These are phyloP conservation scores for Troides helena DNA, from an alignment of 2,888 invertebrate species.

Conservation along the genomic window DNA sequence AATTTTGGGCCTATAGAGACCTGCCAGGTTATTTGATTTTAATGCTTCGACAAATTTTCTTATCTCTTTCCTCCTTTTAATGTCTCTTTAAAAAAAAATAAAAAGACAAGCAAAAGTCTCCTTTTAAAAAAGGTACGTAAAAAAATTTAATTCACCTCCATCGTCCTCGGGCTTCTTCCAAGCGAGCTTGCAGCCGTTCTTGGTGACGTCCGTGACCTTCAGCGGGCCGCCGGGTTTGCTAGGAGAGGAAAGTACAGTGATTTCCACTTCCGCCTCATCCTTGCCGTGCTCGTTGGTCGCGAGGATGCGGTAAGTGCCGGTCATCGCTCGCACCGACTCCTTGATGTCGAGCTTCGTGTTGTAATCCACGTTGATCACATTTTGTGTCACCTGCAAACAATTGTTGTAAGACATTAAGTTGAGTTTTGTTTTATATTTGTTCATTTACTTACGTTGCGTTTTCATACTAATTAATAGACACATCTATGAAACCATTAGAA, in stretches of 20 bases:
- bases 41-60: too few relatives aligned
- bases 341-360: slow-evolving; percentile 92
- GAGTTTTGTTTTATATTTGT: too few relatives aligned
- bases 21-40: too few relatives aligned
- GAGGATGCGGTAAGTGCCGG: slow-evolving; percentile 93
- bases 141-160: slow-evolving; percentile 82
- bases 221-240: slow-evolving; percentile 93
- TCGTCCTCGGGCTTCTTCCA: slow-evolving; percentile 98
- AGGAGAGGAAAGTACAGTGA: slow-evolving; percentile 92
- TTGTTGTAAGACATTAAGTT: background rate
- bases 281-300: slow-evolving; percentile 95
- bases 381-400: slow-evolving; percentile 79
- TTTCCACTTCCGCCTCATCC: slow-evolving; percentile 96
- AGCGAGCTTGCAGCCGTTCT: slow-evolving; percentile 92
- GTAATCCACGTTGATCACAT: slow-evolving; percentile 92
- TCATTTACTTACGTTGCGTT: too few relatives aligned
- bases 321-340: slow-evolving; percentile 89
- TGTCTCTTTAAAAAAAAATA: too few relatives aligned
- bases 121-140: too few relatives aligned
- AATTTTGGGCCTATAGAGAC: too few relatives aligned
- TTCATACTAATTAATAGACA: too few relatives aligned
- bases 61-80: too few relatives aligned
- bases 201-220: slow-evolving; percentile 92
- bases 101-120: too few relatives aligned
- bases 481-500: too few relatives aligned